These are phyloP conservation scores for Mactromeris polynyma DNA, from an alignment of 2,888 invertebrate species.

Conservation along the genomic window DNA sequence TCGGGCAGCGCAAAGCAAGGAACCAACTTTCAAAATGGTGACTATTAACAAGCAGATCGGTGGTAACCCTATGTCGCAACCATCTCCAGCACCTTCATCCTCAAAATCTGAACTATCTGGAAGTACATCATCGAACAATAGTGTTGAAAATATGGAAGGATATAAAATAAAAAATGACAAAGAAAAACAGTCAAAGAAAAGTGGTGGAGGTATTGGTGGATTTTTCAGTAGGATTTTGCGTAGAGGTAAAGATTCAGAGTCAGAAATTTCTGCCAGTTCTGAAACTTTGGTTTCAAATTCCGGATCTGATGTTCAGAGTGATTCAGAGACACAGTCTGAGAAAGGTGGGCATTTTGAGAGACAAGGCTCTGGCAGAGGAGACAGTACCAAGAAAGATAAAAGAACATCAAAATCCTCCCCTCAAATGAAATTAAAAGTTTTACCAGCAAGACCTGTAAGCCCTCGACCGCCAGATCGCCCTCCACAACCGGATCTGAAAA, in stretches of 20 bases:
- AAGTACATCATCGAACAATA: conserved; percentile 27
- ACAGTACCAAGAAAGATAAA: conserved; percentile 51
- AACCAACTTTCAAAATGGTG: conserved; percentile 83
- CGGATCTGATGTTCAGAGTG: conserved; percentile 47
- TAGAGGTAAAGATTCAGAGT: conserved; percentile 73
- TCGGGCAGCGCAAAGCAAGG: conserved; percentile 67
- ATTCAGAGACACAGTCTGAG: conserved; percentile 46
- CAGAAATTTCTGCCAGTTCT: conserved; percentile 54
- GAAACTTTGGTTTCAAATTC: conserved; percentile 54
- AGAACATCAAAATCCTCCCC: conserved; percentile 64
- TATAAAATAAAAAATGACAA: conserved; percentile 58
- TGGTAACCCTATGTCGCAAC: conserved; percentile 44
- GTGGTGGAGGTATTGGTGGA: conserved; percentile 77
- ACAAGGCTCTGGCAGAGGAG: conserved; percentile 30
- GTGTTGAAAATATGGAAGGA: conserved; percentile 57
- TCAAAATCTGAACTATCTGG: conserved; percentile 11
- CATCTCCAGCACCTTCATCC: conserved; percentile 40
- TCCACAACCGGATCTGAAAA: conserved; percentile 34
- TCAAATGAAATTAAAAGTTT: conserved; percentile 70
- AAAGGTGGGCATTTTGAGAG: conserved; percentile 52
- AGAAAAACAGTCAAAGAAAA: conserved; percentile 66
- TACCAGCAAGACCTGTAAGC: conserved; percentile 60
- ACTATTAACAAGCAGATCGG: conserved; percentile 78
- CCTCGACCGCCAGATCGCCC: conserved; percentile 56
- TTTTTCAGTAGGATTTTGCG: conserved; percentile 81